A percentile compares a stretch with the other conserved stretches of the same genome.
Evolutionary conservation across 2,888 invertebrate genomes (phyloP).

Genomic region (Cantharis nigra): DNA sequence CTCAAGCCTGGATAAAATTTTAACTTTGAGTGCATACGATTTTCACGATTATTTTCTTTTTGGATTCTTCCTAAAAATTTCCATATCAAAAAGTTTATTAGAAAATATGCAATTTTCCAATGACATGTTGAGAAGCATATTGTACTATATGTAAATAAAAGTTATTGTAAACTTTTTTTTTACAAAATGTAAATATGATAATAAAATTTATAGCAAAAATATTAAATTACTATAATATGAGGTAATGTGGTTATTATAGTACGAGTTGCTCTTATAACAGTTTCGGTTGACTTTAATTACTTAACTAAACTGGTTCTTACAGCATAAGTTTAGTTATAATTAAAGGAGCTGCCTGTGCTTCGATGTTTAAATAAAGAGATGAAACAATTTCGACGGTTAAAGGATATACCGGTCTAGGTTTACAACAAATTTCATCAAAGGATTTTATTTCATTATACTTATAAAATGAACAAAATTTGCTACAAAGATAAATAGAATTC

Average conservation of each 20-base stretch:
- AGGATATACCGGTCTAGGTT: no score
- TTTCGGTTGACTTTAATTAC: neutral
- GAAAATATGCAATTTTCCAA: neutral
- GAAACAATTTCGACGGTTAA: neutral
- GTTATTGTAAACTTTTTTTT: no score
- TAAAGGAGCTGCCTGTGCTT: neutral
- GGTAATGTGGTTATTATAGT: neutral
- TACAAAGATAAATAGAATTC: neutral
- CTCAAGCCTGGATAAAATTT: neutral
- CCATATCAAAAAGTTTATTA: neutral
- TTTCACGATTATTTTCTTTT: neutral
- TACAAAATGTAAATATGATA: no score
- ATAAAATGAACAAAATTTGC: neutral
- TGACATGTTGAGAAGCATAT: neutral
- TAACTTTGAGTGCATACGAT: neutral
- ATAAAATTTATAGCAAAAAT: neutral
- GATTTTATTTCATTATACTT: no score
- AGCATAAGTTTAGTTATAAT: neutral
- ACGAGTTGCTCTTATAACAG: neutral
- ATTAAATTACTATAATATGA: neutral
- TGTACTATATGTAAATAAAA: no score
- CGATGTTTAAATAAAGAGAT: neutral
- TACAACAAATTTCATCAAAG: neutral
- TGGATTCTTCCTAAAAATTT: neutral
- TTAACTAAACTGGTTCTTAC: neutral